Conservation (phyloP, 2,113 vertebrate species). For the Aphyosemion australe region DNA sequence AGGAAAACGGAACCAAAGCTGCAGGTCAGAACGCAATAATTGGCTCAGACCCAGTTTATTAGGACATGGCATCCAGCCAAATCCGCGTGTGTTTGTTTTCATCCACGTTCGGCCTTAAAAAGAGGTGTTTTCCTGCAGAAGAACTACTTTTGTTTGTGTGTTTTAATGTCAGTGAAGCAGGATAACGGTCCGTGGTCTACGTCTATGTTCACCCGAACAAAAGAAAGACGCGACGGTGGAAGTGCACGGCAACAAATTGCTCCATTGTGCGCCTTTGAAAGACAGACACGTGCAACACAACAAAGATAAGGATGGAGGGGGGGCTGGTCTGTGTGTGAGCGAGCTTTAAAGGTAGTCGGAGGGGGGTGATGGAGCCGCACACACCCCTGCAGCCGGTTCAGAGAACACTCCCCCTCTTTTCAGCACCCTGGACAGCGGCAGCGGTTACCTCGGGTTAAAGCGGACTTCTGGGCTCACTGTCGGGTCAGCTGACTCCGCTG, state of each 20-base stretch:
- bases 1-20: constrained; percentile 75
- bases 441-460: constrained; percentile 42
- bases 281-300: constrained; percentile 72
- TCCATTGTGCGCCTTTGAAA: constrained; percentile 68
- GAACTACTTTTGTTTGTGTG: not conserved
- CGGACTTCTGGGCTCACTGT: constrained; percentile 37
- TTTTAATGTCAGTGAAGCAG: not conserved
- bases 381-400: constrained; percentile 45
- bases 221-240: constrained; percentile 34
- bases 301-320: constrained; percentile 43
- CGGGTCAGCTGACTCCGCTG: constrained; percentile 71
- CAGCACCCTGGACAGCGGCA: constrained; percentile 84
- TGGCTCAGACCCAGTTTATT: constrained; percentile 36
- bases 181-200: constrained; percentile 11
- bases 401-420: constrained; percentile 59
- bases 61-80: constrained; percentile 47
- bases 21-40: constrained; percentile 55
- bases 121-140: no score
- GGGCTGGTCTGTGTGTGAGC: constrained; percentile 32
- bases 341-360: constrained; percentile 38
- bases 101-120: no score
- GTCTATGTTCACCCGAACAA: constrained; percentile 61
- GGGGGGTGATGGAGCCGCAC: constrained; percentile 20
- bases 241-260: constrained; percentile 58
- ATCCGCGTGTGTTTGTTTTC: not conserved